Conservation (phyloP, 2,113 vertebrate species). For the Daubentonia madagascariensis region DNA sequence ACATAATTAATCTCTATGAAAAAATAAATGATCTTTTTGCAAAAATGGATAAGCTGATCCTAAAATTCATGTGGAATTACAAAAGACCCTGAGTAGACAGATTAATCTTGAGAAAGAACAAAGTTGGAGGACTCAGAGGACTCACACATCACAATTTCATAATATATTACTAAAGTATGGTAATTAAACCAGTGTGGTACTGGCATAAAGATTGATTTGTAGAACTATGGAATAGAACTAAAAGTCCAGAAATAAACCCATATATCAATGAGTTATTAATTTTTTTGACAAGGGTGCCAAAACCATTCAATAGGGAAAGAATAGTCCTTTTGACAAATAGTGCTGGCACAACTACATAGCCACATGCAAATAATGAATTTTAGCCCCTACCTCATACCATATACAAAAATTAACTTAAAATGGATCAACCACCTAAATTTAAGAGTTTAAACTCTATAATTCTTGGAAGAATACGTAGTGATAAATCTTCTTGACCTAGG, state of each 20-base stretch:
- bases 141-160: background rate
- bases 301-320: background rate
- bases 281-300: background rate
- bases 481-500: background rate
- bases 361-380: background rate
- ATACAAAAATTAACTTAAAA: background rate
- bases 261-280: background rate
- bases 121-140: background rate
- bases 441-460: background rate
- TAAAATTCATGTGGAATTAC: background rate
- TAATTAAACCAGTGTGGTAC: background rate
- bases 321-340: background rate
- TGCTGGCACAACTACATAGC: background rate
- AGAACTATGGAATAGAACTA: background rate
- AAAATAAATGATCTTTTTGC: background rate
- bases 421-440: background rate
- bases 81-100: background rate
- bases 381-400: background rate
- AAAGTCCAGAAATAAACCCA: background rate
- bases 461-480: background rate
- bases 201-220: background rate
- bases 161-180: background rate
- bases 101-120: background rate
- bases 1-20: background rate
- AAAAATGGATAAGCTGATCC: background rate